Base-by-base conservation (phyloP, 2,888 invertebrate species). In the Neoitamus cyanurus region DNA sequence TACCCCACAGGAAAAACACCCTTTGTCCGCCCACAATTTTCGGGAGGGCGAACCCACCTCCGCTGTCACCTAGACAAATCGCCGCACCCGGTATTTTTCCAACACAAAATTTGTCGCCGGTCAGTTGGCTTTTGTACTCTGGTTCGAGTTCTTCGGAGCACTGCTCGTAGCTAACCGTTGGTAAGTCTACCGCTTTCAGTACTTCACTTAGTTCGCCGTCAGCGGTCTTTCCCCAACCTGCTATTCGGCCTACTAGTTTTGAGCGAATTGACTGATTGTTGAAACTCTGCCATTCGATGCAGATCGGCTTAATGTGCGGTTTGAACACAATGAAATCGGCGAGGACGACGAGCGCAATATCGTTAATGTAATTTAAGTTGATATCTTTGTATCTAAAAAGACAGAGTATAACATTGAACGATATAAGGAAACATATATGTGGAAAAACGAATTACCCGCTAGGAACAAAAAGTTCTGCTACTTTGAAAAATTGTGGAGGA, bases 281-380 rank as follows among this genome's bases (percentile, higher is more conserved):
- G 31, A 69, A 87, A 2, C 25, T n/a, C 73, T 86, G 75, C 88
- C 88, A 88, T 28, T 89, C 88, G 2, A 89, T 86, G 86, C 92
- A 92, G 9, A 91, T 89, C n/a, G 91, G 90, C 84, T 89, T 89
- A 7, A 91, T 89, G 11, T 89, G 87, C 42, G 86, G 85, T 1
- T 89, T 88, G 46, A 90, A 88, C 11, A 84, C 85, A 37, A 92
- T 88, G 13, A 85, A 73, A n/a, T 86, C 86, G 58, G 87, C 86
- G 28, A 90, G 85, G 15, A 89, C 86, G 13, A 91, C 34, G 3
- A 91, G 80, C 0, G 91, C 91, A 80, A 92, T 88, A 87, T 92
- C 92, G 6, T 87, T 86, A 30, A 84, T 83, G 83, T 88, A 90
- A 11, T 87, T 86, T 6, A 87, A 87, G n/a, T 77, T 25, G 13